Base-by-base conservation (phyloP, 2,113 vertebrate genomes). In the Laticauda laticaudata region DNA sequence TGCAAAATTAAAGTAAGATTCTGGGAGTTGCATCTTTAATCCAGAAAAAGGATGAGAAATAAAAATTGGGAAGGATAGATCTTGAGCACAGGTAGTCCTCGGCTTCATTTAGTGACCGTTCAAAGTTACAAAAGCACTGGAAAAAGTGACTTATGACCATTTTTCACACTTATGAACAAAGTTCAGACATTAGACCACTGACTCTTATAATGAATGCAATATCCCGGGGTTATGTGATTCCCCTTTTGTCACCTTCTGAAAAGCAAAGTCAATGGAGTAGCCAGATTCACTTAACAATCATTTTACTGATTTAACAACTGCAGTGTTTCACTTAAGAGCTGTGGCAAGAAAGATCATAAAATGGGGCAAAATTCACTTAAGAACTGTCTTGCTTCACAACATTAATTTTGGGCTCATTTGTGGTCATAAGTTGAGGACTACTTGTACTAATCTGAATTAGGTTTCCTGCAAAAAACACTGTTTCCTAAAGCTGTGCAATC, bases 1-100 rank as follows among this genome's bases (percentile, higher is more conserved):
- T 81, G 93, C 94, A 0, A 94, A 93, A 5, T 88, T 97, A 15
- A 93, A 92, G 98, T 98, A 97, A 98, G 96, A 18, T 0, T 8
- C 39, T 5, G 6, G 11, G 75, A 3, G 0, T 5, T 29, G n/a
- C 59, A 26, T 18, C 88, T 61, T 18, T n/a, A 20, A 18, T 1
- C 45, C 18, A 11, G 53, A 26, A 34, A 15, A 51, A 1, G 5
- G 26, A 64, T 2, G 57, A 9, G 69, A 5, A 29, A 29, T 29
- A 45, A 21, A 43, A 8, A 26, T 10, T 45, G 48, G n/a, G 48
- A 51, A 48, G 4, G 20, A 15, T 5, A 21, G 26, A 20, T 24
- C 5, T 24, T 15, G 18, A 26, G 39, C 12, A 21, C 2, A 34
- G n/a, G 4, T 69, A 34, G 24, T 26, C 59, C 59, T 61, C 3